A percentile compares a stretch with the other conserved stretches of the same genome.
Evolutionary conservation across 2,113 vertebrate species (phyloP).

Genomic region (Apistogramma diplotaenia): DNA sequence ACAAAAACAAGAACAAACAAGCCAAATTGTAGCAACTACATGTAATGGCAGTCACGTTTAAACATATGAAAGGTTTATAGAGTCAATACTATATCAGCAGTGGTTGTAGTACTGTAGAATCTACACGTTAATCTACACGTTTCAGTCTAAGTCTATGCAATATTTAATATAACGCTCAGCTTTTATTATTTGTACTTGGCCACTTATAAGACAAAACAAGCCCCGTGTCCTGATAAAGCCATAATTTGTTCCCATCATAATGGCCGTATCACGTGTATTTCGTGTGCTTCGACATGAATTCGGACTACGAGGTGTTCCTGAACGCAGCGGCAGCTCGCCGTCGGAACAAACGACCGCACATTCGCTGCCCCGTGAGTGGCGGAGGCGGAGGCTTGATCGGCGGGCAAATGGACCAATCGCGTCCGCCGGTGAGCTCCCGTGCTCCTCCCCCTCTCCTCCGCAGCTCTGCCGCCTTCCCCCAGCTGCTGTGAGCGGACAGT

Average conservation of each 20-base stretch:
- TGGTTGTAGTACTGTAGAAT: background rate
- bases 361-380: slow-evolving; percentile 71
- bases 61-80: background rate
- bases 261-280: slow-evolving; percentile 22
- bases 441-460: background rate
- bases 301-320: background rate
- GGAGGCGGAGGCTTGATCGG: slow-evolving; percentile 34
- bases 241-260: background rate
- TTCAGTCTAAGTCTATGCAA: too few relatives aligned
- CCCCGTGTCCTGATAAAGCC: background rate
- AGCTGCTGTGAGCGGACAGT: background rate
- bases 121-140: background rate
- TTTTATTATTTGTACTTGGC: background rate
- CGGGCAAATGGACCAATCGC: slow-evolving; percentile 15
- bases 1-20: too few relatives aligned
- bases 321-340: slow-evolving; percentile 34
- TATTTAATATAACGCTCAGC: background rate
- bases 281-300: background rate
- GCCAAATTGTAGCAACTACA: too few relatives aligned
- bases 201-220: background rate
- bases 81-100: background rate
- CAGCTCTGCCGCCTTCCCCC: background rate
- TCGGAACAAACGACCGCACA: slow-evolving; percentile 52
- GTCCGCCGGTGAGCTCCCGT: background rate
- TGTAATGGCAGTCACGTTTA: too few relatives aligned